Evolutionary conservation across 1,140 invertebrate species (phyloP).

Genomic region (Trachymyrmex cornetzi): DNA sequence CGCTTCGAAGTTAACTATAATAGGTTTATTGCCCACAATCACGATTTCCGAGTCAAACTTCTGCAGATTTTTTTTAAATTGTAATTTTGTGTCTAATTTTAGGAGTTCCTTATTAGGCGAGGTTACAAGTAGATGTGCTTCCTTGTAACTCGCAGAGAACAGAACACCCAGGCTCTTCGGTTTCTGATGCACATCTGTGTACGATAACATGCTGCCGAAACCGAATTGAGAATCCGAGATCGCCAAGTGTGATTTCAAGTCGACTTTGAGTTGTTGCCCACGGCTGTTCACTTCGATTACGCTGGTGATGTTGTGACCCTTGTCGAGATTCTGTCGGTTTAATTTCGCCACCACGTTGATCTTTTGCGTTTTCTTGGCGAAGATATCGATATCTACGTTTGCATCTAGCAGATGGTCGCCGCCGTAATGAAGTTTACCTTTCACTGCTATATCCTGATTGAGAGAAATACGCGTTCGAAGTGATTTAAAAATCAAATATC

Average conservation of each 20-base stretch:
- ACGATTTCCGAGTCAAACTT: conserved; percentile 86
- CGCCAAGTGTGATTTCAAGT: conserved; percentile 80
- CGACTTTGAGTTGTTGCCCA: conserved; percentile 85
- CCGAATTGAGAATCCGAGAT: conserved; percentile 79
- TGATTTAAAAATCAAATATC: neutral
- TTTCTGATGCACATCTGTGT: conserved; percentile 83
- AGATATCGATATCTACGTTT: conserved; percentile 88
- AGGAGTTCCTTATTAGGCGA: conserved; percentile 87
- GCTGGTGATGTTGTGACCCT: conserved; percentile 83
- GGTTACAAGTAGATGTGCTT: conserved; percentile 85
- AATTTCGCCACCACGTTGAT: conserved; percentile 85
- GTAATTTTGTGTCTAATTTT: conserved; percentile 84
- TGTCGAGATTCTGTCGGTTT: conserved; percentile 69
- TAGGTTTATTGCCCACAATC: conserved; percentile 86
- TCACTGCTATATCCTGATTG: conserved; percentile 86
- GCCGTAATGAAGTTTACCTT: conserved; percentile 85
- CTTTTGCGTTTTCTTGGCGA: conserved; percentile 89
- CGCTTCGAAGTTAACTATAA: conserved; percentile 85
- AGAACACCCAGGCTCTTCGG: conserved; percentile 82
- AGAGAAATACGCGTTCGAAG: conserved; percentile 1
- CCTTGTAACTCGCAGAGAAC: conserved; percentile 82
- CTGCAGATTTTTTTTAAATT: conserved; percentile 85
- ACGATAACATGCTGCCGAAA: conserved; percentile 81
- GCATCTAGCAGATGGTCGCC: conserved; percentile 83
- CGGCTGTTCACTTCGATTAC: conserved; percentile 83